Base-by-base conservation (phyloP, 2,797 vertebrate species). In the Moxostoma hubbsi region DNA sequence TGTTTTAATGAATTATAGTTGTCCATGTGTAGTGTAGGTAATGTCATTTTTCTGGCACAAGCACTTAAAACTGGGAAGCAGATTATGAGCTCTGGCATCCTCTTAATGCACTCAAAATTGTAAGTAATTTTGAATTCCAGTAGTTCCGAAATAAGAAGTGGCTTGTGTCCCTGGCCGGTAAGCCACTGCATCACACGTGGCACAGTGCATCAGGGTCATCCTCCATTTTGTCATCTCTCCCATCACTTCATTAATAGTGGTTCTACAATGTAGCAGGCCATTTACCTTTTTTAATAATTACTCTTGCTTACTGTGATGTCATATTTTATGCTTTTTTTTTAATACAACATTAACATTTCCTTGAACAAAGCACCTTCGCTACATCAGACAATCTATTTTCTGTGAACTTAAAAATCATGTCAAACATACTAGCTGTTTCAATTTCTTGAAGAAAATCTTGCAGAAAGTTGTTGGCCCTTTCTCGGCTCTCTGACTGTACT, bases 161-260 rank as follows among this genome's bases (percentile, higher is more conserved):
- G 69, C 8, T 70, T 79, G 51, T 64, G 68, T 10, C 47, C 15
- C 70, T 79, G 68, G 47, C 59, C 77, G 55, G 77, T 79, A 7
- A 79, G 77, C 69, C 77, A 79, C 16, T 79, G 77, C 68, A 65
- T 51, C 7, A 72, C 51, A 36, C 46, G 9, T 18, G 66, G 75
- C 46, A 79, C 69, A 64, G 51, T 79, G n/a, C n/a, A n/a, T n/a
- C n/a, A n/a, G n/a, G n/a, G n/a, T n/a, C n/a, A 67, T 51, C 47
- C 5, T 12, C 65, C 54, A 55, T 36, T 36, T 36, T 55, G 13
- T 55, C 7, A 55, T 6, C 36, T 36, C 36, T 36, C 36, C 36
- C 36, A 13, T n/a, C 6, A 15, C 13, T 13, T 12, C 13, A 55
- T 15, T 7, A 7, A 55, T 6, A n/a, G 53, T 15, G 13, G 15